Base-by-base conservation (phyloP, 2,797 vertebrate species). In the Iguana delicatissima region DNA sequence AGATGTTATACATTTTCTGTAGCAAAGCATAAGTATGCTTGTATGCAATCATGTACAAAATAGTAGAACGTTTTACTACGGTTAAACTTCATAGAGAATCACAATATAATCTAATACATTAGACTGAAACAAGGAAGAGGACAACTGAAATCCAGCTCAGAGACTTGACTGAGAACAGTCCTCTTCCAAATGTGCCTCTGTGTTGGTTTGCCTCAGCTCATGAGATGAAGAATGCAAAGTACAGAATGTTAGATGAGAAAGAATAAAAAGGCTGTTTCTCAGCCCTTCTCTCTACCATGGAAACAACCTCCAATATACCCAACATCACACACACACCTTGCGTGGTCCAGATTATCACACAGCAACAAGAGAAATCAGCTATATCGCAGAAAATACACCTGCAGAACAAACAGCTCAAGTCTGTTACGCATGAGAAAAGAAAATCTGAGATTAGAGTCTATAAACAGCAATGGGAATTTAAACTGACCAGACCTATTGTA, bases 361-460 rank as follows among this genome's bases (percentile, higher is more conserved):
- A 86, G 24, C 18, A n/a, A 67, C 42, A 29, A 64, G 22, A 1
- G 20, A 82, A 52, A 73, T 29, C 4, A 13, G n/a, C 14, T 57
- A 26, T 6, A 42, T 24, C 46, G 12, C 64, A 90, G 38, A 72
- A 74, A 69, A 67, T 16, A 32, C 18, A 52, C 69, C 69, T 32
- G n/a, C 67, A 38, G 67, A 90, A n/a, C 42, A 81, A 81, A 86
- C 29, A 86, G 52, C 20, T 46, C 50, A 42, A 86, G 22, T 73
- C 7, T 16, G 24, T 67, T 38, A n/a, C 22, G 9, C 46, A 5
- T 69, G 24, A 32, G 6, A 64, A 88, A 69, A 52, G 8, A 77
- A 52, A 64, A 74, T 50, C 89, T 16, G 12, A 87, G 24, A 32
- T 64, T 76, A 64, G 14, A 80, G 14, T 82, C 67, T 35, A 4